Conservation (phyloP, 2,797 vertebrate species). For the Brotula barbata region DNA sequence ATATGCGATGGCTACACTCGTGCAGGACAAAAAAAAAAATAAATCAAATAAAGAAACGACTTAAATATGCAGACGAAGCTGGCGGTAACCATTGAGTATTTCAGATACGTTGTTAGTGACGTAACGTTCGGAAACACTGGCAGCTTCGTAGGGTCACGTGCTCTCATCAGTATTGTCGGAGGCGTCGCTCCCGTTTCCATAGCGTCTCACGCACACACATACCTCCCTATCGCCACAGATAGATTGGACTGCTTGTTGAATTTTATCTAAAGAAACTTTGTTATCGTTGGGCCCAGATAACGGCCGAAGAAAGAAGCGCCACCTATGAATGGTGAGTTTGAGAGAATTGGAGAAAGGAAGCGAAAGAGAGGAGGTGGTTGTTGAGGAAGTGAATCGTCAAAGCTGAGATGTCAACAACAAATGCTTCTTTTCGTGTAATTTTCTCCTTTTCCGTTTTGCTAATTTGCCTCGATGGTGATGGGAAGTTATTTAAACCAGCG, state of each 20-base stretch:
- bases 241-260: neutral
- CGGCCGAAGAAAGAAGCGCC: slow-evolving; percentile 18
- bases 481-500: neutral
- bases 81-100: too few relatives aligned
- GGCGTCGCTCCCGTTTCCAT: too few relatives aligned
- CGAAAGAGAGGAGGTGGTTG: neutral
- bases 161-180: too few relatives aligned
- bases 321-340: slow-evolving; percentile 66
- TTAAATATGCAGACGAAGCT: too few relatives aligned
- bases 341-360: neutral
- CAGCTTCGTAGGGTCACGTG: too few relatives aligned
- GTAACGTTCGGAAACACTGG: too few relatives aligned
- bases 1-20: too few relatives aligned
- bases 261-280: slow-evolving; percentile 33
- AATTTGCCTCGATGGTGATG: neutral
- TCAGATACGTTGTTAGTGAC: too few relatives aligned
- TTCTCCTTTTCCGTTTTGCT: neutral
- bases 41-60: too few relatives aligned
- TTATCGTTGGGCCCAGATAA: slow-evolving; percentile 50
- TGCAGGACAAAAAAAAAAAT: too few relatives aligned
- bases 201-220: slow-evolving; percentile 4
- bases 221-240: slow-evolving; percentile 30
- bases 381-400: slow-evolving; percentile 14
- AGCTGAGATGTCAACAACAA: slow-evolving; percentile 30
- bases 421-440: neutral